Evolutionary conservation across 2,113 vertebrate species (phyloP).

Genomic region (Origma solitaria): DNA sequence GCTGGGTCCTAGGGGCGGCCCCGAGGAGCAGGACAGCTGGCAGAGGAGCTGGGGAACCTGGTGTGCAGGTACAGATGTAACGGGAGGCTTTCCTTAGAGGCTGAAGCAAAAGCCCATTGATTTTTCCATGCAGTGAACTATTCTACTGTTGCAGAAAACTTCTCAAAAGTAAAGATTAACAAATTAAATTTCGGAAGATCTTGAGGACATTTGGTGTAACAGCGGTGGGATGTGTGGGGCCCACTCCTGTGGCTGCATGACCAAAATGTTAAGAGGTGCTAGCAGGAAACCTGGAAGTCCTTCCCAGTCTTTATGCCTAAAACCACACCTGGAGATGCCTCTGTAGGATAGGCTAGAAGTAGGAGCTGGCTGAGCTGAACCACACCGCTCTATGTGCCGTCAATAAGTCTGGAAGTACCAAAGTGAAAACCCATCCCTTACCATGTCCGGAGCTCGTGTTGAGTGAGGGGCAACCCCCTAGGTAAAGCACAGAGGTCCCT

Average conservation of each 20-base stretch:
- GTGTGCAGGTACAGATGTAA: neutral
- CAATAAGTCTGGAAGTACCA: neutral
- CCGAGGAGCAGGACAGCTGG: neutral
- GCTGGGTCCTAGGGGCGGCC: too few species aligned
- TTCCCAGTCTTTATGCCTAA: neutral
- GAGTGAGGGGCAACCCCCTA: neutral
- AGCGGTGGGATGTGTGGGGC: fast-evolving
- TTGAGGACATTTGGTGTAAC: neutral
- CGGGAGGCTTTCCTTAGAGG: neutral
- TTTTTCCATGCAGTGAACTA: neutral
- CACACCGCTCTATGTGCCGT: fast-evolving
- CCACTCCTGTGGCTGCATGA: neutral
- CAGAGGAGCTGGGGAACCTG: neutral
- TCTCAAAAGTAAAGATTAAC: neutral
- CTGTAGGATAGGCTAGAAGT: neutral
- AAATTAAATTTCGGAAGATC: neutral
- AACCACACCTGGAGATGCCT: neutral
- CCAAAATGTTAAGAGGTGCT: neutral
- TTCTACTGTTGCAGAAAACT: neutral
- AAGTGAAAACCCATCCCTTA: neutral
- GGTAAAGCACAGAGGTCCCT: neutral
- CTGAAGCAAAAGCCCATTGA: neutral
- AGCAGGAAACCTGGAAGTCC: neutral
- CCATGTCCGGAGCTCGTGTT: neutral
- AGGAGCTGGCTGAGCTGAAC: neutral